These are phyloP conservation scores for Jordanella pulchra DNA, from an alignment of 2,797 vertebrate species.

Conservation along the genomic window DNA sequence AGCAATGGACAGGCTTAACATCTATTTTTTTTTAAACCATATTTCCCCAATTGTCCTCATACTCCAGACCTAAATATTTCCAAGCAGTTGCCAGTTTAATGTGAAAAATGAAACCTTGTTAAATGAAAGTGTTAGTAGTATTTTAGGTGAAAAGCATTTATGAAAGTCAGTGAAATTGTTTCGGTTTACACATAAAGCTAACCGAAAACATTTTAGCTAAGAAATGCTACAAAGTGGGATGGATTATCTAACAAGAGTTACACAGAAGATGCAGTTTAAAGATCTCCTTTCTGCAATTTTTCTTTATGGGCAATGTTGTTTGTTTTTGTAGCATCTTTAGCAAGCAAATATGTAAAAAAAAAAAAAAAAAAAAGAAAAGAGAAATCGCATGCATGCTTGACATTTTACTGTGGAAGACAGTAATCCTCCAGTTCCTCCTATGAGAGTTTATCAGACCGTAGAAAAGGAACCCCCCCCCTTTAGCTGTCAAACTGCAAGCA, in stretches of 20 bases:
- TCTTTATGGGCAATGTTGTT: neutral
- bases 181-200: neutral
- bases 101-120: neutral
- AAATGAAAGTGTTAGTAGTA: neutral
- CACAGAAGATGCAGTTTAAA: neutral
- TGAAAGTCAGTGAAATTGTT: neutral
- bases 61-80: too few species aligned
- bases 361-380: too few species aligned
- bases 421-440: neutral
- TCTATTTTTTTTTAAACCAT: too few species aligned
- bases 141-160: too few species aligned
- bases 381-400: neutral
- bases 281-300: neutral
- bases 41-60: too few species aligned
- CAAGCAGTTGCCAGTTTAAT: too few species aligned
- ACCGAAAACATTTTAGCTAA: neutral
- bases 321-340: neutral
- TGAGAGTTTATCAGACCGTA: too few species aligned
- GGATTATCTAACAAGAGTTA: neutral
- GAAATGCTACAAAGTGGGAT: neutral
- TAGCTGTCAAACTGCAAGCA: neutral
- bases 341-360: neutral
- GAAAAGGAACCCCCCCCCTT: neutral
- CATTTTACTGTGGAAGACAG: neutral
- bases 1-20: too few species aligned